A percentile compares a stretch with the other conserved stretches of the same genome.
These are phyloP conservation scores for Chrysemys picta DNA, from an alignment of 2,113 vertebrate species.

Conservation along the genomic window DNA sequence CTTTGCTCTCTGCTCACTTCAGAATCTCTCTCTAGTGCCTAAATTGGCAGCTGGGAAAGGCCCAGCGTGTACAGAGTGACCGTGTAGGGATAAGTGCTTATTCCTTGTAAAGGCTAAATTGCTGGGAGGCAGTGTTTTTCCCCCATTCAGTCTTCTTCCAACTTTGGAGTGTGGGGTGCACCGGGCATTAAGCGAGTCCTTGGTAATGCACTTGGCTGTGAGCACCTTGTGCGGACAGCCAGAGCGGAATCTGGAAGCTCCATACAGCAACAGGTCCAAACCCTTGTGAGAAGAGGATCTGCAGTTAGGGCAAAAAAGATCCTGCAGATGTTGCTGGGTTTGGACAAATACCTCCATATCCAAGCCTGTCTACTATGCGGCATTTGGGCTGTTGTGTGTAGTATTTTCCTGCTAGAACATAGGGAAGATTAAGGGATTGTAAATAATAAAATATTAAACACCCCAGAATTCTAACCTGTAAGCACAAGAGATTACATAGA, in stretches of 20 bases:
- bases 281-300: neutral
- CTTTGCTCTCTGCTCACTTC: constrained; percentile 18
- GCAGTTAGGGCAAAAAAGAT: neutral
- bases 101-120: constrained; percentile 16
- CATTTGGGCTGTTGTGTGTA: neutral
- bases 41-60: neutral
- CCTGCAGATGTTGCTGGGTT: neutral
- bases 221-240: neutral
- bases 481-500: neutral
- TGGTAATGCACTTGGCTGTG: neutral
- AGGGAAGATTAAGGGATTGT: neutral
- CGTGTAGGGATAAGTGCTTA: constrained; percentile 6
- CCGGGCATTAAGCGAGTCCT: neutral
- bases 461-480: neutral
- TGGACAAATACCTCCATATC: neutral
- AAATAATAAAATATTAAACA: neutral
- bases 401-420: neutral
- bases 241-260: neutral
- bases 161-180: fast-evolving
- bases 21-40: constrained; percentile 20
- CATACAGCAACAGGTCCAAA: neutral
- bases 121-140: constrained; percentile 26
- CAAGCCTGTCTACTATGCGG: neutral
- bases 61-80: neutral
- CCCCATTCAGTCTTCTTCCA: neutral